Evolutionary conservation across 2,113 vertebrate species (phyloP).

Genomic region (Dipodomys stephensi): DNA sequence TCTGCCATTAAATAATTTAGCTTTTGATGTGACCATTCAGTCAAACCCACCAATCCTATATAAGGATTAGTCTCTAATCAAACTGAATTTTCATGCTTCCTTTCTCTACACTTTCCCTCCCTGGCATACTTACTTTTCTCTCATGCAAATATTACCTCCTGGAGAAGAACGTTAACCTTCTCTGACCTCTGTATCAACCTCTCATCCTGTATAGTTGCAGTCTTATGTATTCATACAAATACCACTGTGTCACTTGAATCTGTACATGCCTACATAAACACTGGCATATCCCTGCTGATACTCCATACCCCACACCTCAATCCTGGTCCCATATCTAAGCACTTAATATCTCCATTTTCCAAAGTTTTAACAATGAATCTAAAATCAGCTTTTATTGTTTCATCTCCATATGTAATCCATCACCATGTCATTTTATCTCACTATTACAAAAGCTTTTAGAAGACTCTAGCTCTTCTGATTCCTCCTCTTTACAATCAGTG

Average conservation of each 20-base stretch:
- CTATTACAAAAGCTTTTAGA: constrained; percentile 33
- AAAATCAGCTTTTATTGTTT: constrained; percentile 55
- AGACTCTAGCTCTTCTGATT: constrained; percentile 31
- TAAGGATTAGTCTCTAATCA: neutral
- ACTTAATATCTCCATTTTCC: neutral
- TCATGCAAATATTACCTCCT: neutral
- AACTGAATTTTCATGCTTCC: neutral
- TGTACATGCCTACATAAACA: neutral
- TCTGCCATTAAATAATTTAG: neutral
- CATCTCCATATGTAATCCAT: neutral
- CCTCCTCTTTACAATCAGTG: constrained; percentile 31
- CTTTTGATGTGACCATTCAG: neutral
- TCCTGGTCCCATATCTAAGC: neutral
- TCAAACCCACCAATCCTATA: neutral
- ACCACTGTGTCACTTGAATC: neutral
- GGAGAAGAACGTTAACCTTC: neutral
- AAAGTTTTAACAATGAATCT: constrained; percentile 48
- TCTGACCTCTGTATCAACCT: neutral
- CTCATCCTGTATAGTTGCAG: too few species aligned
- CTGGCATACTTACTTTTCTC: neutral
- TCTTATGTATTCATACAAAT: neutral
- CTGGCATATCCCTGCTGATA: neutral
- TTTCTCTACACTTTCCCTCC: neutral
- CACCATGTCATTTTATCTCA: constrained; percentile 12
- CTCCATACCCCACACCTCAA: neutral